Evolutionary conservation across 2,888 invertebrate genomes (phyloP), one percentile per base, ranked within the genome.

Genomic region (Torymus tubicola): DNA sequence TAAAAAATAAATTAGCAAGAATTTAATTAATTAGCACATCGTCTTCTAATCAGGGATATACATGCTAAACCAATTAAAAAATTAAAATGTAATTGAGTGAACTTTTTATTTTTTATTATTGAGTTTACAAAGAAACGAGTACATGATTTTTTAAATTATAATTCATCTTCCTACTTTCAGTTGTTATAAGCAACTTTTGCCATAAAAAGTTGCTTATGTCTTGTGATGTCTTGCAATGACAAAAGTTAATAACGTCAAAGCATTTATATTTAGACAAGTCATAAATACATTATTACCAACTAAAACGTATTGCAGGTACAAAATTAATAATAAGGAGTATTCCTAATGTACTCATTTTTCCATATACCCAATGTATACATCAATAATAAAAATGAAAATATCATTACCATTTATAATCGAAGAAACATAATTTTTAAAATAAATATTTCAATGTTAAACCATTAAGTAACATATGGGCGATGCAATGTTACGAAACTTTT

Each of bases 21-120:
- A 24, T 24, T 2, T 14, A 12, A 21, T 10, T 21, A 55, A 21
- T 53, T 50, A 24, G 68, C 50, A 60, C 14, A 13, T 10, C 18
- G n/a, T 55, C n/a, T 53, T 60, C 57, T 55, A 55, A 76, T 77
- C 68, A 64, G 69, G 69, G 63, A 61, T 57, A 50, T 3, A 70
- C 70, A 70, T 70, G 55, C 70, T 4, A 57, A n/a, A 57, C 21
- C 21, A 18, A 64, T n/a, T 64, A 63, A 50, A 57, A 57, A 14
- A 4, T n/a, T 42, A 76, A 42, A 8, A 31, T 63, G 55, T 76
- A 52, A 68, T 53, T 69, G 52, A 53, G 60, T 68, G 13, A 55
- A 68, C 57, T 75, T 75, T 61, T 13, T 60, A 24, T 68, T 69
- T 69, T 61, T 72, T 72, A 61, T 58, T 42, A 61, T 21, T 18